Percentiles rank a stretch among this genome's conserved stretches.
Conservation (phyloP, 1,140 invertebrate species). For the Drosophila ohnishii region DNA sequence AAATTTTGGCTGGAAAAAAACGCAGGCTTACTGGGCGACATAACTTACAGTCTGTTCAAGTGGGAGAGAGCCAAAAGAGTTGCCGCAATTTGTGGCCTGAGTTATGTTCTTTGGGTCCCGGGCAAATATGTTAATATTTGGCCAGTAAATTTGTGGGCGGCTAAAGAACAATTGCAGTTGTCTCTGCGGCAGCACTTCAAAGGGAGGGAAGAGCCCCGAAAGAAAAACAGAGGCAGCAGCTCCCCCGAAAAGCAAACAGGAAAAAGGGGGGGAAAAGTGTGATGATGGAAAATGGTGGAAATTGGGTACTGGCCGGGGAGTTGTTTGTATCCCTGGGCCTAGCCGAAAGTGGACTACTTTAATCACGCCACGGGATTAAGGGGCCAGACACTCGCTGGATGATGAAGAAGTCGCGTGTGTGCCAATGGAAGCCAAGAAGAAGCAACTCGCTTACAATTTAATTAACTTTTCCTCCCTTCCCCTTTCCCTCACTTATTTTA, state of each 20-base stretch:
- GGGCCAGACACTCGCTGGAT: constrained; percentile 57
- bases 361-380: constrained; percentile 80
- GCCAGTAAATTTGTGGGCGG: constrained; percentile 64
- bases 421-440: constrained; percentile 5
- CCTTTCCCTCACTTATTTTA: not conserved
- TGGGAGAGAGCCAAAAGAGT: constrained; percentile 40
- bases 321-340: constrained; percentile 27
- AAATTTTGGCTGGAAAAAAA: constrained; percentile 43
- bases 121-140: constrained; percentile 78
- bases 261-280: not conserved
- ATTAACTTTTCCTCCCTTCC: constrained; percentile 61
- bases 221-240: constrained; percentile 40
- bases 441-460: constrained; percentile 68
- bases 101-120: constrained; percentile 47
- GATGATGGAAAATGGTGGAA: constrained; percentile 6
- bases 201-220: constrained; percentile 8
- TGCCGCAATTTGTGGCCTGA: constrained; percentile 62
- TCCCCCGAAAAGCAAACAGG: constrained; percentile 51
- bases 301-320: not conserved
- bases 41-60: constrained; percentile 59
- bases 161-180: constrained; percentile 55
- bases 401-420: constrained; percentile 78
- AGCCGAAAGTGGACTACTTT: constrained; percentile 70
- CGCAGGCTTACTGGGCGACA: constrained; percentile 51
- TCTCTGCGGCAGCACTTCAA: constrained; percentile 63